These are phyloP conservation scores for Amphiprion percula DNA, from an alignment of 2,113 vertebrate genomes.

Conservation along the genomic window DNA sequence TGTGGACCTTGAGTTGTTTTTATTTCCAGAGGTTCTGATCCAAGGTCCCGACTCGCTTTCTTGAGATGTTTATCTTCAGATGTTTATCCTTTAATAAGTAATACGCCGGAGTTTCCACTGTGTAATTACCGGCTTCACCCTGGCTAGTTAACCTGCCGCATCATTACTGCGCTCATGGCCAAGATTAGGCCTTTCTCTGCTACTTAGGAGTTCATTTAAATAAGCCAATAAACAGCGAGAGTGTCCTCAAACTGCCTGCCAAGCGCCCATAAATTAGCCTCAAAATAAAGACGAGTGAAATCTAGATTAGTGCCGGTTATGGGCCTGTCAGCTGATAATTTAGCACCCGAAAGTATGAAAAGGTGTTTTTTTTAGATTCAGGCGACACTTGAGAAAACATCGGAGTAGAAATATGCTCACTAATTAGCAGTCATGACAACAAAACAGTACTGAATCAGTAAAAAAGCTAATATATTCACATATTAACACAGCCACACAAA, in stretches of 20 bases:
- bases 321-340: conserved; percentile 20
- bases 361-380: conserved; percentile 21
- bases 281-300: conserved; percentile 18
- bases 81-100: neutral
- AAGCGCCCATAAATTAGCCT: conserved; percentile 21
- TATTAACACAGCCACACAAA: too few species aligned
- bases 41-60: neutral
- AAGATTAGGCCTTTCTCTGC: conserved; percentile 8
- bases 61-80: neutral
- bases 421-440: too few species aligned
- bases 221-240: conserved; percentile 27
- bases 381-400: neutral
- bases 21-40: neutral
- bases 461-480: too few species aligned
- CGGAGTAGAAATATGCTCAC: neutral
- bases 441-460: too few species aligned
- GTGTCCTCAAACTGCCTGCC: conserved; percentile 9
- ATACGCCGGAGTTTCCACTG: neutral
- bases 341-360: neutral
- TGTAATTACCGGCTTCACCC: neutral
- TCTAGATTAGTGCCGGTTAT: conserved; percentile 26
- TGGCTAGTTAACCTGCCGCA: neutral
- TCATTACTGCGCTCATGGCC: conserved; percentile 24
- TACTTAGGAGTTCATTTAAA: conserved; percentile 44
- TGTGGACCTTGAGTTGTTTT: neutral